Base-by-base conservation (phyloP, 2,113 vertebrate species). In the Rhadina sibilatrix region DNA sequence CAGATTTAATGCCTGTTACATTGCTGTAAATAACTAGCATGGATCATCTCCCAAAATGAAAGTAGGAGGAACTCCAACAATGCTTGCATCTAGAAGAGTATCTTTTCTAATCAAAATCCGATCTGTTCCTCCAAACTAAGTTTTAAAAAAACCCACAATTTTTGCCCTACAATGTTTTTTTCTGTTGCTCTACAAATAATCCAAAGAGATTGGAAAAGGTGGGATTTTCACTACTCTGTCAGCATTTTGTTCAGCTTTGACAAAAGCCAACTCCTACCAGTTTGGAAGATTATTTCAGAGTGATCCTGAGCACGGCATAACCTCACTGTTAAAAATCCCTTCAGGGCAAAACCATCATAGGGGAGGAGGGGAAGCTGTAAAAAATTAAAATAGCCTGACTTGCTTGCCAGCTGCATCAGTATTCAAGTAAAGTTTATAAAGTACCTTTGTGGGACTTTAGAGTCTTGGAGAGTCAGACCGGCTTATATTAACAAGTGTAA, bases 391-490 rank as follows among this genome's bases (percentile, higher is more conserved):
- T 56, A 90, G 80, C 77, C 78, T 22, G 16, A 95, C 75, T 86
- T 91, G 74, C 79, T 94, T 94, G 77, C 54, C 94, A 94, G 89
- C 89, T 86, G 75, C 88, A 93, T 88, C 82, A 74, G 50, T 88
- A 90, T 97, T 97, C 96, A 97, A 97, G 96, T 97, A 96, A 92
- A 89, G 78, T 96, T 94, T 95, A 93, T 96, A 94, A 95, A 96
- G 94, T 96, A 95, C 91, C 94, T 94, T 88, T 31, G 59, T 68
- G 59, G 86, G 60, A 96, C 71, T 90, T 94, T 2, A 68, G 64
- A 71, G 83, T 83, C 95, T 77, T 81, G 57, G 53, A 94, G 84
- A 80, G 91, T 79, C 93, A 89, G 92, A 91, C 53, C 1, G 3
- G 65, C 95, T 94, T 95, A 87, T 70, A 89, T 46, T 79, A 93